Conservation (phyloP, 1,140 invertebrate species). For the Aphaenogaster ashmeadi region DNA sequence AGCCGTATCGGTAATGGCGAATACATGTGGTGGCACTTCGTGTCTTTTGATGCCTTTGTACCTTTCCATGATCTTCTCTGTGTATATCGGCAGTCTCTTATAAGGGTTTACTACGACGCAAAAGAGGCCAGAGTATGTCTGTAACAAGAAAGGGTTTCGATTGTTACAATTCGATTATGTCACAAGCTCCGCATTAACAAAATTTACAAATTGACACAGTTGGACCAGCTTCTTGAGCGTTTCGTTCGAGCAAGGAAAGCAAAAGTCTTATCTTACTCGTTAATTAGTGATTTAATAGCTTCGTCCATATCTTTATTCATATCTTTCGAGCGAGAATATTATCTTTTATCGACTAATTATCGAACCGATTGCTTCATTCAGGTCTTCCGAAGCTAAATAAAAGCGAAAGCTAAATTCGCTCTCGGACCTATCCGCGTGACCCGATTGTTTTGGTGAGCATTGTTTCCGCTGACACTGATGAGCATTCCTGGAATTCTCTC, state of each 20-base stretch:
- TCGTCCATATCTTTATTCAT: not conserved
- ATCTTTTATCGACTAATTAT: not conserved
- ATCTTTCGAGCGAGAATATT: not conserved
- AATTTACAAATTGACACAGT: not conserved
- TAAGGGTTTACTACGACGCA: conserved; percentile 99
- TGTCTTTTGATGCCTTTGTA: conserved; percentile 99
- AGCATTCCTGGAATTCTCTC: conserved; percentile 46
- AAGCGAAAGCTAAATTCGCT: conserved; percentile 11
- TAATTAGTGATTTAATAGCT: not conserved
- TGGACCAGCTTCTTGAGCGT: not conserved
- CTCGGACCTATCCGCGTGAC: not conserved
- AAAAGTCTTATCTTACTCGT: not conserved
- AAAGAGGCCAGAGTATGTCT: conserved; percentile 99
- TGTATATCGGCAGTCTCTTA: conserved; percentile 99
- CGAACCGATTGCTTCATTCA: not conserved
- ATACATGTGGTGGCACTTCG: conserved; percentile 99
- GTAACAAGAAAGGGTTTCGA: conserved; percentile 85
- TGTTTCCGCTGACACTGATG: conserved; percentile 48
- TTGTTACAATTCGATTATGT: not conserved
- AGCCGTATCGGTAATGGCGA: conserved; percentile 99
- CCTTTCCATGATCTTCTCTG: conserved; percentile 99
- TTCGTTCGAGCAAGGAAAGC: not conserved
- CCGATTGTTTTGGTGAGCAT: conserved; percentile 53
- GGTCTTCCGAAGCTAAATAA: not conserved
- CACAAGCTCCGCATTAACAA: not conserved